A percentile compares a stretch with the other conserved stretches of the same genome.
These are phyloP conservation scores for Lordiphosa andalusiaca DNA, from an alignment of 2,888 invertebrate genomes.

Conservation along the genomic window DNA sequence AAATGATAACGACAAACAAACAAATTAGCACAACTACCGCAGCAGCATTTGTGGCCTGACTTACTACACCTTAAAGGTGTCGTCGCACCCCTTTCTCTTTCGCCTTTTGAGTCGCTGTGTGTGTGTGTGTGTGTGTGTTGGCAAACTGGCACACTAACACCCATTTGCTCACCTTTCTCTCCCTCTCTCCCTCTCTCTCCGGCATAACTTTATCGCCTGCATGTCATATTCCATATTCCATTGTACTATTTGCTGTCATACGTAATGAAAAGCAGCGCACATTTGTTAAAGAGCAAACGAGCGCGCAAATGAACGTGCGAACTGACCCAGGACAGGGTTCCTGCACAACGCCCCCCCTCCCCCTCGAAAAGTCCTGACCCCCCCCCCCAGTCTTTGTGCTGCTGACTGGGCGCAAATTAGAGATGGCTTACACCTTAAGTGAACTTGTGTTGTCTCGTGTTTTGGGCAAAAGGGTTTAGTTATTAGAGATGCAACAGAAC, in stretches of 20 bases:
- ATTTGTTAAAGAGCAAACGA: slow-evolving; percentile 65
- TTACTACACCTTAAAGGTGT: slow-evolving; percentile 19
- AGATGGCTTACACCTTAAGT: slow-evolving; percentile 8
- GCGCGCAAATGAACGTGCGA: slow-evolving; percentile 68
- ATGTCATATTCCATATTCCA: slow-evolving; percentile 74
- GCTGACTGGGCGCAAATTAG: slow-evolving; percentile 1
- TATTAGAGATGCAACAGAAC: no score
- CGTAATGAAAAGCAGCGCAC: slow-evolving; percentile 64
- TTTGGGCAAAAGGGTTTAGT: no score
- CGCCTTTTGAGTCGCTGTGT: slow-evolving; percentile 13
- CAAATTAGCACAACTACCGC: slow-evolving; percentile 74
- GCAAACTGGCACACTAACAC: slow-evolving; percentile 60
- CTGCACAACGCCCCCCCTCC: not conserved
- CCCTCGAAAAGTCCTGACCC: not conserved
- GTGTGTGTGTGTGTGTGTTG: slow-evolving; percentile 16
- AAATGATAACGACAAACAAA: slow-evolving; percentile 73
- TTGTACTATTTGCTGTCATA: slow-evolving; percentile 69
- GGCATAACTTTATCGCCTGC: slow-evolving; percentile 73
- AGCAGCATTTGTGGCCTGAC: slow-evolving; percentile 43
- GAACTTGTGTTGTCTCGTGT: no score
- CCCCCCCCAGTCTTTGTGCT: slow-evolving; percentile 2
- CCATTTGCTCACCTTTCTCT: slow-evolving; percentile 66
- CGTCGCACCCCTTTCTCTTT: slow-evolving; percentile 2
- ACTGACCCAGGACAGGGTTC: slow-evolving; percentile 56
- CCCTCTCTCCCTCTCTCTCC: slow-evolving; percentile 22